Percentiles rank a stretch among this genome's conserved stretches.
Evolutionary conservation across 2,113 vertebrate genomes (phyloP).

Genomic region (Pituophis catenifer): DNA sequence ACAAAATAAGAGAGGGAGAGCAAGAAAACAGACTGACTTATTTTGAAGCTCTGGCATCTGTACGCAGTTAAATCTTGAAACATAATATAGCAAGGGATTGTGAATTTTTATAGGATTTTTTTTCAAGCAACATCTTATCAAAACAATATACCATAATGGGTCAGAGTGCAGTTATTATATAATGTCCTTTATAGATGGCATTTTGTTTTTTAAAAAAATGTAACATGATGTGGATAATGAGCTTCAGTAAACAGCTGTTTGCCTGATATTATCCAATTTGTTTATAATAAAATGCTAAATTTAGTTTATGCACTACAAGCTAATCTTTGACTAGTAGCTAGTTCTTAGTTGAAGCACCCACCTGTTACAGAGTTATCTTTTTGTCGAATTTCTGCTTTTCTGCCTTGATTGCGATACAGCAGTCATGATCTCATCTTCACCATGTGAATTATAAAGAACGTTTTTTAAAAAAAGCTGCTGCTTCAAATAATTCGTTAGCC

Average conservation of each 20-base stretch:
- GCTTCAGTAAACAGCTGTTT: neutral
- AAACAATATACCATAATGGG: neutral
- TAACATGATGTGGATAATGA: neutral
- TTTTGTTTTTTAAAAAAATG: neutral
- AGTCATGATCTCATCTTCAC: neutral
- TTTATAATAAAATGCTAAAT: neutral
- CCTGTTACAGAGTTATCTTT: neutral
- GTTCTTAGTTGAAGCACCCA: neutral
- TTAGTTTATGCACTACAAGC: neutral
- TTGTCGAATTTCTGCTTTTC: neutral
- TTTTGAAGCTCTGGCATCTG: neutral
- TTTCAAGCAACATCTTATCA: neutral
- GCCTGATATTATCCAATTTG: neutral
- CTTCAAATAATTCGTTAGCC: neutral
- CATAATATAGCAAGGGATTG: neutral
- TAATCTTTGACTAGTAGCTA: neutral
- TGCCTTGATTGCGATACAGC: slow-evolving; percentile 6
- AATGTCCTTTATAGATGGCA: neutral
- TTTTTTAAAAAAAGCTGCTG: neutral
- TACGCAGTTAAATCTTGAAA: neutral
- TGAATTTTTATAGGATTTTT: neutral
- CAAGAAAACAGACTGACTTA: neutral
- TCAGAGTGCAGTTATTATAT: neutral
- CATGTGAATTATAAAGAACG: neutral
- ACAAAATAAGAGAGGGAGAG: neutral